phyloP scores from a whole-genome alignment of 2,797 vertebrate species.

The Cyprinella venusta region DNA sequence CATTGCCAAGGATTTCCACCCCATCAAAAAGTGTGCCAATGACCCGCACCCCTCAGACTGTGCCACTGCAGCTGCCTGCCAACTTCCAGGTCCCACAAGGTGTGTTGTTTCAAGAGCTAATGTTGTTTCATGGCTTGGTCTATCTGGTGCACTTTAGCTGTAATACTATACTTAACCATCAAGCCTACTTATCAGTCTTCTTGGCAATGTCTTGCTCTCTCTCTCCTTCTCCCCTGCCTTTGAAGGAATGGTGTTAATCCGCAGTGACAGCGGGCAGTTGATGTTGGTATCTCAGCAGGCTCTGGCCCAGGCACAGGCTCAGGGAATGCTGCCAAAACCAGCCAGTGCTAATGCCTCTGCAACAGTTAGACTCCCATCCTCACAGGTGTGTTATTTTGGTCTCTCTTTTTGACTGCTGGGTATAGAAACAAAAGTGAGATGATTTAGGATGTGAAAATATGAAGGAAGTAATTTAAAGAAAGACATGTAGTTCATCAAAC shows the following conservation, averaged over 20 bases:
- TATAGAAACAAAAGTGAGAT: neutral
- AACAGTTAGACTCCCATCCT: slow-evolving; percentile 54
- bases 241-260: slow-evolving; percentile 91
- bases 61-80: slow-evolving; percentile 70
- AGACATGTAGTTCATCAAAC: neutral
- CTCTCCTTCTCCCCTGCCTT: neutral
- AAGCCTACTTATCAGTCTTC: neutral
- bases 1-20: slow-evolving; percentile 67
- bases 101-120: slow-evolving; percentile 27
- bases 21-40: slow-evolving; percentile 60
- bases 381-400: slow-evolving; percentile 67
- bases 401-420: neutral
- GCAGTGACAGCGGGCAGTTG: slow-evolving; percentile 90
- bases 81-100: slow-evolving; percentile 79
- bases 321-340: slow-evolving; percentile 64
- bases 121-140: neutral
- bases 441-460: neutral
- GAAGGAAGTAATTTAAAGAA: no score
- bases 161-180: neutral
- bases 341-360: slow-evolving; percentile 43
- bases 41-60: slow-evolving; percentile 56
- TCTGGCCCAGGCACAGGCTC: slow-evolving; percentile 78
- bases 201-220: slow-evolving; percentile 3
- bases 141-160: neutral
- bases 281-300: slow-evolving; percentile 94